Evolutionary conservation across 2,888 invertebrate genomes (phyloP).

Genomic region (Gortyna flavago): DNA sequence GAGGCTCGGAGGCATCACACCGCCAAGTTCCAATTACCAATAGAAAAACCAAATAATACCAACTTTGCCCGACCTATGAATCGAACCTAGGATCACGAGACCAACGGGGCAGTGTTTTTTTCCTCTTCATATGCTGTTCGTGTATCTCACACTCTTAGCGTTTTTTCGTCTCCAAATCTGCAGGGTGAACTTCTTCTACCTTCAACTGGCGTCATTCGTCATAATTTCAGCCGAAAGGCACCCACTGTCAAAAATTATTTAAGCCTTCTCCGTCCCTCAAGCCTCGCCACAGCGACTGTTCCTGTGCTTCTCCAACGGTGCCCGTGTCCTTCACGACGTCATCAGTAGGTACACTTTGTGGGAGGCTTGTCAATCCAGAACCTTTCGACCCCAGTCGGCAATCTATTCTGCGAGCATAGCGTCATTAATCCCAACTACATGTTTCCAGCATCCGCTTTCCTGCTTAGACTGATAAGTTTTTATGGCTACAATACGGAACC

Average conservation of each 20-base stretch:
- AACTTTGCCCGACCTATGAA: neutral
- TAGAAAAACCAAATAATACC: neutral
- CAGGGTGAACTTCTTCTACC: neutral
- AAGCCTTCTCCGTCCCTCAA: neutral
- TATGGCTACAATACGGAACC: neutral
- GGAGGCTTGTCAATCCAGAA: neutral
- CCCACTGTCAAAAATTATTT: neutral
- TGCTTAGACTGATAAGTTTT: neutral
- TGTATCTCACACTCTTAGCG: neutral
- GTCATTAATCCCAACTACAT: neutral
- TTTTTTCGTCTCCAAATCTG: neutral
- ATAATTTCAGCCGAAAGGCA: neutral
- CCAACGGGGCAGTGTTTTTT: neutral
- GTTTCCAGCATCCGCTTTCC: neutral
- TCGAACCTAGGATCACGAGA: neutral
- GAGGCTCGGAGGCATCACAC: neutral
- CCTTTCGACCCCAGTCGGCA: neutral
- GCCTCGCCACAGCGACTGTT: neutral
- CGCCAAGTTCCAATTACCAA: neutral
- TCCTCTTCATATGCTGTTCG: neutral
- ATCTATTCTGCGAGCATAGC: neutral
- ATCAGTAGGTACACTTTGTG: neutral
- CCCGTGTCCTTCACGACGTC: neutral
- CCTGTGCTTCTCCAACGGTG: neutral
- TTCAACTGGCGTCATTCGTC: neutral